Base-by-base conservation (phyloP, 2,113 vertebrate genomes). In the Planiliza haematocheilus region DNA sequence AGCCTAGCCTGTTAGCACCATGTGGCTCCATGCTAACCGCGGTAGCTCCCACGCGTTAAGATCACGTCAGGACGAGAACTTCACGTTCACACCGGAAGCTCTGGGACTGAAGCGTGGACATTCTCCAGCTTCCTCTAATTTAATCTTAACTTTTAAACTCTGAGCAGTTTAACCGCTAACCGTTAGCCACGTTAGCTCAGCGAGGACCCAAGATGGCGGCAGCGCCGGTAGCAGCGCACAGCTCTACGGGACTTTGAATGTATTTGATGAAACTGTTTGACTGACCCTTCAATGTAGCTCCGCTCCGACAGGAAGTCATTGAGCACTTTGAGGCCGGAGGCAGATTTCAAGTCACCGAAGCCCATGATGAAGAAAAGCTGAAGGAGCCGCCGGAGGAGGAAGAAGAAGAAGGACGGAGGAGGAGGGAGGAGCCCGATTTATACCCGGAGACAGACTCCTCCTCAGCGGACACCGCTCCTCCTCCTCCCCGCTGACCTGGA, bases 251-350 rank as follows among this genome's bases (percentile, higher is more conserved):
- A 5, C 5, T 30, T 30, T 30, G 24, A 30, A 30, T 5, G 24
- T 30, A 30, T 30, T 30, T 30, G 3, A 30, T 30, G 24, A 30
- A 30, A 8, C 7, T 1, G 45, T 8, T 16, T 7, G 1, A 92
- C 93, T 86, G 21, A 98, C 96, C 98, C 97, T 77, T 98, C 98
- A 36, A 99, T 96, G 93, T 99, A 99, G 92, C 97, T 99, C 85
- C 91, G 96, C 7, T 97, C 96, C 1, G 95, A 91, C 85, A 99
- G 81, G 87, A 96, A 99, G 30, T 95, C 94, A n/a, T 98, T 97
- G 17, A 99, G 95, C 71, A 97, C 94, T 67, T 94, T 94, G 13
- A 99, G 94, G 41, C 97, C 97, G 2, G 94, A 90, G 2, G 94
- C 56, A 0, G 94, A 94, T 91, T 95, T 97, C 24, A 99, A 85